phyloP scores from a whole-genome alignment of 35 echinoderm and acorn worm species.

The Lytechinus variegatus region DNA sequence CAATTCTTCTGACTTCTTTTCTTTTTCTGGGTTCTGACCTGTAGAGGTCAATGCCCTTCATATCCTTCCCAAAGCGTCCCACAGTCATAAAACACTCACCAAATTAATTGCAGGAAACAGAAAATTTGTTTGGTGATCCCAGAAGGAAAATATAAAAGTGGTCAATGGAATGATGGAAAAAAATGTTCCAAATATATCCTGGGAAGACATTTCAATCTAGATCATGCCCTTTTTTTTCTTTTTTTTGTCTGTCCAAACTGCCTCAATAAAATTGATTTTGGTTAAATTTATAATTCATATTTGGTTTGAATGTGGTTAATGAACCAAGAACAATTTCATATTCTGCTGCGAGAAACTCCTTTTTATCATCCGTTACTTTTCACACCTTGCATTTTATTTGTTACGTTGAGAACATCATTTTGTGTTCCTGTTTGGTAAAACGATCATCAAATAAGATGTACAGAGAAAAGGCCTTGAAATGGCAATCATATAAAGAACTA shows the following conservation, averaged over 20 bases:
- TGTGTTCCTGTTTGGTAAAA: not conserved
- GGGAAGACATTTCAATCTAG: not conserved
- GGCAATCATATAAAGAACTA: not conserved
- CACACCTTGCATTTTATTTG: not conserved
- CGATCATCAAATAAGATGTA: not conserved
- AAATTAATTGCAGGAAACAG: constrained; percentile 19
- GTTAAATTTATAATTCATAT: not conserved
- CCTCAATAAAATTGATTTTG: not conserved
- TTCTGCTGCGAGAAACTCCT: not conserved
- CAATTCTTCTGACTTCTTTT: not conserved
- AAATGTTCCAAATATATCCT: not conserved
- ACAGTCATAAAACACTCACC: constrained; percentile 17
- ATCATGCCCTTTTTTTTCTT: not conserved
- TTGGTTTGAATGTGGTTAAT: not conserved
- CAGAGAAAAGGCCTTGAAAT: not conserved
- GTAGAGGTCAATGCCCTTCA: not conserved
- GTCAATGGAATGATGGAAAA: not conserved
- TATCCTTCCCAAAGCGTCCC: not conserved
- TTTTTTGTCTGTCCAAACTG: not conserved
- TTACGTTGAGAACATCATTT: not conserved
- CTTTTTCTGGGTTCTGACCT: not conserved
- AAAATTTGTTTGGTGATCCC: constrained; percentile 3
- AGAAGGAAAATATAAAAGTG: not conserved
- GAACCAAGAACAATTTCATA: not conserved
- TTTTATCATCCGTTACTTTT: not conserved